These are phyloP conservation scores for Phrynocephalus versicolor DNA, from an alignment of 2,113 vertebrate species.

Conservation along the genomic window DNA sequence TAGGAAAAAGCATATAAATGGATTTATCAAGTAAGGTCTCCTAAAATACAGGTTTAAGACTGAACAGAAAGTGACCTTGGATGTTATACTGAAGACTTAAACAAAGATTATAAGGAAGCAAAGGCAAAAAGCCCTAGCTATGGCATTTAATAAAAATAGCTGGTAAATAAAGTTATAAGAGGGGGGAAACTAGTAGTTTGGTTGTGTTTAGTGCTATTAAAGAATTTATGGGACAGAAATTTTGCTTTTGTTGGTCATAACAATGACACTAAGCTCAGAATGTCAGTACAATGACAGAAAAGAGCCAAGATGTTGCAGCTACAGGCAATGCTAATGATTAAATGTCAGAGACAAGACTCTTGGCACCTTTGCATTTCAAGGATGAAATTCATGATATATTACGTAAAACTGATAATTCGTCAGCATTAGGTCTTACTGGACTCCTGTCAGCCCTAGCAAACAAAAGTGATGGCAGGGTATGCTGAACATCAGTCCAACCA, in stretches of 20 bases:
- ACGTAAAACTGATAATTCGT: background rate
- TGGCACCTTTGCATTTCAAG: background rate
- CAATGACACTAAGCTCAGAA: background rate
- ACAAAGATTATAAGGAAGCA: background rate
- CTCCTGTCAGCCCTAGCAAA: no score
- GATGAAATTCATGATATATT: background rate
- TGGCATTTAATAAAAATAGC: background rate
- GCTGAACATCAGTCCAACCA: no score
- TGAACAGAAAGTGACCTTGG: background rate
- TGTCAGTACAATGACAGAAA: background rate
- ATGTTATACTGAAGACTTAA: background rate
- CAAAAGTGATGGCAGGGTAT: no score
- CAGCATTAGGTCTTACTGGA: no score
- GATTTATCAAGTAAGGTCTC: background rate
- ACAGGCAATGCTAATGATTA: background rate
- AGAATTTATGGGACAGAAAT: conserved; percentile 2
- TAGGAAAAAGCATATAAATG: background rate
- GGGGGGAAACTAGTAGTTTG: background rate
- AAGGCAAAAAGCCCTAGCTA: background rate
- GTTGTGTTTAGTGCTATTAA: background rate
- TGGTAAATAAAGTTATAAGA: background rate
- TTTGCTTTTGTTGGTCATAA: background rate
- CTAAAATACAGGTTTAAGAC: background rate
- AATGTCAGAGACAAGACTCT: background rate
- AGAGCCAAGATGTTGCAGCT: background rate